Base-by-base conservation (phyloP, 1,140 invertebrate species). In the Dinothrombium tinctorium region DNA sequence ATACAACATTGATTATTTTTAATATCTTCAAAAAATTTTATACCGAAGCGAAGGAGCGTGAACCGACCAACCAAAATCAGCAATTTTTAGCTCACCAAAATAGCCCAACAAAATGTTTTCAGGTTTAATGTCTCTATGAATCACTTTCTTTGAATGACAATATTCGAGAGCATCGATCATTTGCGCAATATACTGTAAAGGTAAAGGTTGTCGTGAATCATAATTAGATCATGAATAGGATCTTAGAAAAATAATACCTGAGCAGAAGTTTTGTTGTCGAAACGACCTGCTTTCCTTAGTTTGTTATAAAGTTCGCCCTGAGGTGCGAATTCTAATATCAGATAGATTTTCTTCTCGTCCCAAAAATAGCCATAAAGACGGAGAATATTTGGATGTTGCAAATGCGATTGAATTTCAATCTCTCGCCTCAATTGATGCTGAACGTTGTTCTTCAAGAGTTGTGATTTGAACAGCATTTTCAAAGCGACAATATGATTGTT, bases 361-460 rank as follows among this genome's bases (percentile, higher is more conserved):
- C 84, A 73, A 54, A 96, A 96, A 64, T 81, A 95, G 6, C 79
- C 81, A 45, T 77, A 68, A 47, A 96, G 56, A 15, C 77, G 69
- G 23, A 95, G 58, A 53, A 95, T 83, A 55, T 96, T 74, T 15
- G 81, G 53, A 51, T 58, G 74, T 70, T 69, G 70, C 28, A 95
- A 65, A 59, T 83, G 80, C 22, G 77, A 76, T 53, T 95, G 87
- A 54, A 95, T 95, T 65, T 94, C 87, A 53, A 94, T 87, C 67
- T 95, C 89, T 50, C 86, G 63, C 49, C 84, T 58, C 0, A 82
- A 70, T 59, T 87, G 80, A 42, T 74, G 67, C 51, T 83, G 76
- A 40, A 84, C 76, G 38, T 48, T 48, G 40, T 69, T 69, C 50
- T 74, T 71, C 4, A 69, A 59, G 23, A 90, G 61, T 59, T 89